Evolutionary conservation across 2,888 invertebrate genomes (phyloP).

Genomic region (Lepidonotus clava): DNA sequence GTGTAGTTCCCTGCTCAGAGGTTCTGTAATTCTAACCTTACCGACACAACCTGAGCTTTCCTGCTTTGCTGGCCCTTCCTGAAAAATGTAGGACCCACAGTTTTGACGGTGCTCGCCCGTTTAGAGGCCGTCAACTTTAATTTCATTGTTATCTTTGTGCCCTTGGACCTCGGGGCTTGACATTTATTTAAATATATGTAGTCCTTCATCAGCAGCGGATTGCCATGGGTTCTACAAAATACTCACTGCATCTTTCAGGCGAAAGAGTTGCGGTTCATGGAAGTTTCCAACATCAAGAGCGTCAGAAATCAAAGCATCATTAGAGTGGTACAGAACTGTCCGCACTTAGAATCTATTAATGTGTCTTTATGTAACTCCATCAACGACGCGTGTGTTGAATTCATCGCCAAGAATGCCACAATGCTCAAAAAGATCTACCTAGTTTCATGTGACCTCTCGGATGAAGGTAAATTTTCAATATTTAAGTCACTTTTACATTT

Average conservation of each 20-base stretch:
- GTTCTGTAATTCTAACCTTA: no score
- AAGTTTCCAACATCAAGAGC: conserved; percentile 68
- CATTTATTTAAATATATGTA: background rate
- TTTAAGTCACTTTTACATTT: no score
- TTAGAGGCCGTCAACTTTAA: no score
- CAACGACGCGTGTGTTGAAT: conserved; percentile 68
- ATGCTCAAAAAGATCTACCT: conserved; percentile 67
- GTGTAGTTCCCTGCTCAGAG: no score
- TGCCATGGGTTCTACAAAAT: background rate
- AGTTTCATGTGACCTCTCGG: conserved; percentile 71
- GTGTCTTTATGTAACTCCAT: conserved; percentile 65
- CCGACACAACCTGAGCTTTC: no score
- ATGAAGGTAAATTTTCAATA: conserved; percentile 70
- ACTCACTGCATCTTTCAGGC: conserved; percentile 64
- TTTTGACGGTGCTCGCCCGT: no score
- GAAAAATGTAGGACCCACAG: no score
- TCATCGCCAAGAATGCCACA: conserved; percentile 64
- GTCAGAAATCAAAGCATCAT: conserved; percentile 66
- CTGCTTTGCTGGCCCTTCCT: no score
- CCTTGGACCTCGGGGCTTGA: background rate
- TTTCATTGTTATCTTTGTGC: background rate
- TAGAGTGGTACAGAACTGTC: conserved; percentile 66
- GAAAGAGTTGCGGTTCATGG: conserved; percentile 67
- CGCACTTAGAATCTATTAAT: conserved; percentile 68
- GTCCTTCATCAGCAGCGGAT: no score